Evolutionary conservation across 1,140 invertebrate genomes (phyloP).

Genomic region (Cylas formicarius): DNA sequence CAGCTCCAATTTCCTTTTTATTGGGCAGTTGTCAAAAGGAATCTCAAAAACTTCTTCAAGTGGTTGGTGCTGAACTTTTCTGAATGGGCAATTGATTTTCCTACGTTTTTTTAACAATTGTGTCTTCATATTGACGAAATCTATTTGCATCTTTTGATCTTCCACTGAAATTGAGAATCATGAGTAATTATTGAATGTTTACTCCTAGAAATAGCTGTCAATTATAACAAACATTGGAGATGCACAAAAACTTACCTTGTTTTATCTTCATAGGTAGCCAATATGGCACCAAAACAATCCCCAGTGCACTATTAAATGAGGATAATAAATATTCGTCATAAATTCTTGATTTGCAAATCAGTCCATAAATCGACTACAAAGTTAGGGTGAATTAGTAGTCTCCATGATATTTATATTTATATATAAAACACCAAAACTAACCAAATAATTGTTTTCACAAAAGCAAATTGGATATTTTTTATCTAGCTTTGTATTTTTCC

Average conservation of each 20-base stretch:
- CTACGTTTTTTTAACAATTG: slow-evolving; percentile 29
- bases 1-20: slow-evolving; percentile 15
- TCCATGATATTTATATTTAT: background rate
- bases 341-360: slow-evolving; percentile 16
- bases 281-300: slow-evolving; percentile 16
- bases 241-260: background rate
- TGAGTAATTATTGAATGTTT: background rate
- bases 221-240: background rate
- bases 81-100: slow-evolving; percentile 19
- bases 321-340: slow-evolving; percentile 12
- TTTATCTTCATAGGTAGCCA: slow-evolving; percentile 10
- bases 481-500: background rate
- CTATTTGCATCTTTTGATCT: slow-evolving; percentile 18
- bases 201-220: background rate
- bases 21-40: slow-evolving; percentile 15
- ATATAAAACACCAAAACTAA: background rate
- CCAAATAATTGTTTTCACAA: slow-evolving; percentile 2
- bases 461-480: no score
- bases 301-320: slow-evolving; percentile 17
- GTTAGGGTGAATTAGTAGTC: background rate
- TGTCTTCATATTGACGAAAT: slow-evolving; percentile 26
- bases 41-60: slow-evolving; percentile 31
- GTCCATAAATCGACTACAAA: slow-evolving; percentile 24
- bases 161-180: slow-evolving; percentile 9
- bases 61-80: background rate